phyloP scores from a whole-genome alignment of 2,797 vertebrate species.

The Coluber constrictor region DNA sequence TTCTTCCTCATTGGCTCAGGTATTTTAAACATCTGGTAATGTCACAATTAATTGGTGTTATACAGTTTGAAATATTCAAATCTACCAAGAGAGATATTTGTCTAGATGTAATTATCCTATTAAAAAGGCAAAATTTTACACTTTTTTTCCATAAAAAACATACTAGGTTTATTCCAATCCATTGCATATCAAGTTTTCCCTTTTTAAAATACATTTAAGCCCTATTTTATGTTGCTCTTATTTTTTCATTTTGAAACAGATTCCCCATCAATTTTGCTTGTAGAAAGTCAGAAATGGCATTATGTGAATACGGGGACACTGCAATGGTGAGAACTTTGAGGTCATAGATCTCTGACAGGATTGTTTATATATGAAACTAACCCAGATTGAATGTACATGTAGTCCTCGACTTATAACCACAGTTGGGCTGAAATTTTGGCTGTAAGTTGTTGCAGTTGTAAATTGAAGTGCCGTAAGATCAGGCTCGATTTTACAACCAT shows the following conservation, averaged over 20 bases:
- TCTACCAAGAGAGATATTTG: not conserved
- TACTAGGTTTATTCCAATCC: not conserved
- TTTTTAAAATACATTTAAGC: not conserved
- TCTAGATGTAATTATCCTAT: not conserved
- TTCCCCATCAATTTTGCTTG: not conserved
- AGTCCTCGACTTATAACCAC: not conserved
- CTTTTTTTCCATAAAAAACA: not conserved
- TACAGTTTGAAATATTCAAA: not conserved
- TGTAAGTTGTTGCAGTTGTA: not conserved
- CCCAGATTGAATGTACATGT: not conserved
- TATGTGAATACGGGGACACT: not conserved
- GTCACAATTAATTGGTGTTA: not conserved
- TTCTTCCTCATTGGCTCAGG: not conserved
- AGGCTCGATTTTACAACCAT: not conserved
- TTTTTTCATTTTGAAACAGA: not conserved
- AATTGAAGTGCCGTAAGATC: not conserved
- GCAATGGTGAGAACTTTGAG: not conserved
- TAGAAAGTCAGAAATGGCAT: not conserved
- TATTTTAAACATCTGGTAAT: not conserved
- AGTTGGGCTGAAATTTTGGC: not conserved
- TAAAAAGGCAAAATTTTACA: not conserved
- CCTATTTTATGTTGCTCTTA: not conserved
- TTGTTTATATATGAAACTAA: not conserved
- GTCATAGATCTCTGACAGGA: not conserved
- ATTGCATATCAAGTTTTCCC: not conserved